Percentiles rank a stretch among this genome's conserved stretches.
Evolutionary conservation across 2,113 vertebrate species (phyloP).

Genomic region (Aviceda subcristata): DNA sequence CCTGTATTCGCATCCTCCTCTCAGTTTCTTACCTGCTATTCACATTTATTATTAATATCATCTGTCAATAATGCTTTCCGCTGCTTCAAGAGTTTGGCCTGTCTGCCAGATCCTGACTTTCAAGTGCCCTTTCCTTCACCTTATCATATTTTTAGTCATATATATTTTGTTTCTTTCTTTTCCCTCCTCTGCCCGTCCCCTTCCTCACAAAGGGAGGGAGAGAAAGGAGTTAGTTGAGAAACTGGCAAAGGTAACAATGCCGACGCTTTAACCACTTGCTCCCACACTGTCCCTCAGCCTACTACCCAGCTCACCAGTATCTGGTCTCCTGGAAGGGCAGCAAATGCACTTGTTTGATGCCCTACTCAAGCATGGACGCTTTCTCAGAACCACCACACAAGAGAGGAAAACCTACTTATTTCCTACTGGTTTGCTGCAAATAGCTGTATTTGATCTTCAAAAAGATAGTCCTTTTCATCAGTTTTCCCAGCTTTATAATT

Average conservation of each 20-base stretch:
- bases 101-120: neutral
- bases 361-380: neutral
- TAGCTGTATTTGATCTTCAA: neutral
- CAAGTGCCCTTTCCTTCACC: neutral
- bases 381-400: neutral
- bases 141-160: constrained; percentile 23
- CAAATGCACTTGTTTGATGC: neutral
- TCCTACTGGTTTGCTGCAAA: neutral
- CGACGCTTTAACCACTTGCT: neutral
- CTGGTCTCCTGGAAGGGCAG: neutral
- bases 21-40: neutral
- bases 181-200: neutral
- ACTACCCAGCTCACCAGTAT: neutral
- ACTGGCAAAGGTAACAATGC: neutral
- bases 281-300: neutral
- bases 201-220: neutral
- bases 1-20: neutral
- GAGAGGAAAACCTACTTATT: neutral
- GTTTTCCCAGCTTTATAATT: neutral
- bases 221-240: neutral
- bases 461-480: neutral
- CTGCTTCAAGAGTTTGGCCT: neutral
- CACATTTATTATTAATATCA: constrained; percentile 42
- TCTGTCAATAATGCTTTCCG: constrained; percentile 27
- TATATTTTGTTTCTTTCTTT: neutral